Evolutionary conservation across 2,113 vertebrate species (phyloP), one percentile per base, ranked within the genome.

Genomic region (Anarrhichthys ocellatus): DNA sequence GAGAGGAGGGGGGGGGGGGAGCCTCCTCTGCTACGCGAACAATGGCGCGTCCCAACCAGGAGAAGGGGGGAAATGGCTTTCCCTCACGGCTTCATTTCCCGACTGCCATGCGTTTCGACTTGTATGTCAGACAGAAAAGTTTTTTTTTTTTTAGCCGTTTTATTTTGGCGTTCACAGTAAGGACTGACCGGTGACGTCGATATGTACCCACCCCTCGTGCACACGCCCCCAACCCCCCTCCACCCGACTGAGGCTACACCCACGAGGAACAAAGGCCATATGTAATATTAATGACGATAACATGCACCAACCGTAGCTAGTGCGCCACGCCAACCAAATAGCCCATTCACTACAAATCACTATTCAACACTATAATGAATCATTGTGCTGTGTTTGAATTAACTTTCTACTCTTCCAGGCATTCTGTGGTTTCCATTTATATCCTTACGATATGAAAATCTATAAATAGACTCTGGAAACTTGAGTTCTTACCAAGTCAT

Each of bases 81-180:
- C 14, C 46, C 20, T 27, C 34, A 1, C 15, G 6, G 65, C 62
- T 42, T 1, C 2, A 17, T 52, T 5, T 40, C 77, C 4, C 8
- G n/a, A 1, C 62, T 3, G 78, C 80, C 73, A 79, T 68, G 70
- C 63, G 80, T 29, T 8, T 58, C 56, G 0, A 13, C 1, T 40
- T 52, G 9, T 7, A 18, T 64, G 80, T 32, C 24, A 22, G 36
- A 46, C 0, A n/a, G 4, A 63, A 90, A 87, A 88, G 84, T 58
- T 58, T 58, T 58, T 27, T 13, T 56, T 56, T 88, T 90, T 88
- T 79, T 59, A 67, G 71, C 62, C 80, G 87, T 87, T 92, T 93
- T 90, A 90, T 94, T 94, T 90, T 92, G 85, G 79, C 89, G 79
- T 91, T 95, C 94, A 94, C 94, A 93, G 93, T 59, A 50, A 71